Evolutionary conservation across 1,140 invertebrate species (phyloP), one percentile per base, ranked within the genome.

Genomic region (Micrasema longulum): DNA sequence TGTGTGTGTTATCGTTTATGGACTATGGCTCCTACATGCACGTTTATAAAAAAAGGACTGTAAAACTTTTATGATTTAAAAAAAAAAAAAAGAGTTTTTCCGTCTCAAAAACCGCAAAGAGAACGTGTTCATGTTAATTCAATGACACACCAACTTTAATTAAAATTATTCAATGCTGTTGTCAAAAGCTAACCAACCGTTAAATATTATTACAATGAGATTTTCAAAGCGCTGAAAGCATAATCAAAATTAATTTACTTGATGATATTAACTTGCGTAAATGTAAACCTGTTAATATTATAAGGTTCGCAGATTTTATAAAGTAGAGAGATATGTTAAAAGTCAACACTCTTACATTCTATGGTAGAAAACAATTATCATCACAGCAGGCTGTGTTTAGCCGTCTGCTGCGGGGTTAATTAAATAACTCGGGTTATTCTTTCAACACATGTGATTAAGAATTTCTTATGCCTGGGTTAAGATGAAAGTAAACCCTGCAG

Each of bases 161-260:
- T 53, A 53, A 53, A 53, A 53, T 53, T 23, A 23, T 18, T 53
- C 50, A 53, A 12, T 22, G 50, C 22, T 31, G 20, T 12, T 11
- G 4, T 52, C 7, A 20, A 20, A 7, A 14, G 48, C 22, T 23
- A 23, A 53, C 18, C 50, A 23, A 9, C 18, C 20, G 18, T 23
- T 23, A 23, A 23, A 23, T 53, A 53, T 22, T n/a, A 53, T 23
- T 22, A 53, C 16, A 53, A 53, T 23, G 22, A 23, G 18, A 31
- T 53, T 53, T 53, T 22, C 10, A 23, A 23, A 53, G 50, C 26
- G 50, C 26, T 53, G 9, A 53, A n/a, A n/a, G n/a, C n/a, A 53
- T 22, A 53, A 53, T 53, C 50, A 53, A 53, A 53, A 22, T 53
- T 53, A 53, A 53, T 53, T 53, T 22, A 53, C 22, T 53, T 22